A percentile compares a stretch with the other conserved stretches of the same genome.
phyloP scores from a whole-genome alignment of 2,113 vertebrate species.

The Lasiurus borealis region DNA sequence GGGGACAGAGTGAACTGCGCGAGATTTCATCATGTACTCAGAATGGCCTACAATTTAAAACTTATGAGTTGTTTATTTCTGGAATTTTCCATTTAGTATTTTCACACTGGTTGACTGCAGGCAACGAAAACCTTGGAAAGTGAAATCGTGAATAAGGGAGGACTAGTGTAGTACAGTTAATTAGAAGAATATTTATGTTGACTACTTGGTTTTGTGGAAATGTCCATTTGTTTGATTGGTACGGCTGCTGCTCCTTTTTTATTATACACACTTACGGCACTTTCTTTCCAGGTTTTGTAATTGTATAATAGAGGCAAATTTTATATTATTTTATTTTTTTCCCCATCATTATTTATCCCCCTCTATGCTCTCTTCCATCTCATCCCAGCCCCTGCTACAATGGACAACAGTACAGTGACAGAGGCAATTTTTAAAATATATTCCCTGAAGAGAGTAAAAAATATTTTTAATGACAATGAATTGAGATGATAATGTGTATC shows the following conservation, averaged over 20 bases:
- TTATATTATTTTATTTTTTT: conserved; percentile 37
- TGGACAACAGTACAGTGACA: neutral
- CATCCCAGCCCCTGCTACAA: no score
- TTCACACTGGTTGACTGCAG: neutral
- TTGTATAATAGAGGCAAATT: conserved; percentile 5
- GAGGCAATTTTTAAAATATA: conserved; percentile 68
- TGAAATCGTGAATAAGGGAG: neutral
- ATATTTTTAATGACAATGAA: conserved; percentile 54
- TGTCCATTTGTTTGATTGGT: conserved; percentile 38
- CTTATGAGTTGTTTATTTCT: neutral
- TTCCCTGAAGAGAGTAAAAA: conserved; percentile 69
- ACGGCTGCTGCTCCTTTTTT: conserved; percentile 7
- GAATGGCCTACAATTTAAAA: neutral
- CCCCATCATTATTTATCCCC: neutral
- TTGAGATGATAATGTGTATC: neutral
- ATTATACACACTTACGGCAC: neutral
- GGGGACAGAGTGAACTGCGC: neutral
- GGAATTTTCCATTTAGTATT: neutral
- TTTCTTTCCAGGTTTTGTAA: conserved; percentile 68
- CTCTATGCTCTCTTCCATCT: neutral
- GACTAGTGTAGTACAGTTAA: neutral
- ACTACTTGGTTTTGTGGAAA: conserved; percentile 28
- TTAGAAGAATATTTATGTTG: neutral
- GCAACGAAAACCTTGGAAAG: neutral
- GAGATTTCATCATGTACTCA: neutral